phyloP scores from a whole-genome alignment of 2,888 invertebrate genomes.

The Polydesmus complanatus region DNA sequence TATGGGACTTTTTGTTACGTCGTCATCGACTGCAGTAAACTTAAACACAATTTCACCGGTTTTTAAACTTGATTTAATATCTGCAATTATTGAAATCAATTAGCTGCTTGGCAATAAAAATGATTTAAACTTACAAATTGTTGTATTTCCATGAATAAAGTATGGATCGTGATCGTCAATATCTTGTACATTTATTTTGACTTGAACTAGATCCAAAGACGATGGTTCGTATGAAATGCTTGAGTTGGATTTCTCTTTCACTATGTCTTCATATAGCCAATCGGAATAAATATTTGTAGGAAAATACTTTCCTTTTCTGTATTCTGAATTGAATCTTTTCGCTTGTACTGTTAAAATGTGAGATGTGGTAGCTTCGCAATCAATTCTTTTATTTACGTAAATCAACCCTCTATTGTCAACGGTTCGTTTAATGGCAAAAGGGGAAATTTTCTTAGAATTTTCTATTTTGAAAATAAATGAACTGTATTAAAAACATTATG shows the following conservation, averaged over 20 bases:
- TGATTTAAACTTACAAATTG: conserved; percentile 38
- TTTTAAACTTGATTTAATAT: conserved; percentile 58
- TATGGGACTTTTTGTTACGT: conserved; percentile 50
- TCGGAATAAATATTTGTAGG: neutral
- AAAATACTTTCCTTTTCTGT: neutral
- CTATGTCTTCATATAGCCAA: neutral
- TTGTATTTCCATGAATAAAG: conserved; percentile 48
- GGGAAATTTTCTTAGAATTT: conserved; percentile 43
- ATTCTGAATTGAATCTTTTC: conserved; percentile 15
- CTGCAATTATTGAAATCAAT: conserved; percentile 21
- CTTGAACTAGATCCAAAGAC: conserved; percentile 41
- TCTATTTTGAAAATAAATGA: conserved; percentile 40
- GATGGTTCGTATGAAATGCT: conserved; percentile 49
- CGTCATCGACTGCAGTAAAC: conserved; percentile 50
- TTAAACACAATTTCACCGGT: conserved; percentile 54
- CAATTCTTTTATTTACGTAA: conserved; percentile 45
- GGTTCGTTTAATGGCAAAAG: conserved; percentile 45
- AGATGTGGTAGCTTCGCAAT: conserved; percentile 46
- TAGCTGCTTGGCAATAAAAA: conserved; percentile 2
- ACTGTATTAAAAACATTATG: neutral
- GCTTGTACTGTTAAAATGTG: conserved; percentile 48
- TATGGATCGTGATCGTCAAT: conserved; percentile 60
- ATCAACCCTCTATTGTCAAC: conserved; percentile 49
- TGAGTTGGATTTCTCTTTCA: neutral
- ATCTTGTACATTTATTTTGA: conserved; percentile 49